Conservation (phyloP, 2,888 invertebrate genomes). For the Dendrolimus pini region DNA sequence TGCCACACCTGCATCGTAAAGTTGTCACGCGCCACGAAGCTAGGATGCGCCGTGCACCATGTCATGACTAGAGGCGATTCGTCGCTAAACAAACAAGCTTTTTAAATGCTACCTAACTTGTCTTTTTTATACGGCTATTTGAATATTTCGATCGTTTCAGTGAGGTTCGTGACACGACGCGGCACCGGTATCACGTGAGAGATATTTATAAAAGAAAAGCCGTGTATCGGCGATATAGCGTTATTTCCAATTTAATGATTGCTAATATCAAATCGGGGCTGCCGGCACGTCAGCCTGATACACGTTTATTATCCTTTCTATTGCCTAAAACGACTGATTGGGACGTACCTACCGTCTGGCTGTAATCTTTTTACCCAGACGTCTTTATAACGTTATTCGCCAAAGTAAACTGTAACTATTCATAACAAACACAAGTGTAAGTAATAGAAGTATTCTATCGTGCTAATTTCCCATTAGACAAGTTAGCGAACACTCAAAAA, state of each 20-base stretch:
- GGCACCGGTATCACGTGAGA: conserved; percentile 74
- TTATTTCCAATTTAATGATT: conserved; percentile 77
- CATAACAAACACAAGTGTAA: background rate
- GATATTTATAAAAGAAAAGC: conserved; percentile 75
- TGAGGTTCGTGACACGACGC: conserved; percentile 70
- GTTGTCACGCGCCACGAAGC: conserved; percentile 28
- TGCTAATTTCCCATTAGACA: conserved; percentile 35
- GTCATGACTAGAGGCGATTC: conserved; percentile 72
- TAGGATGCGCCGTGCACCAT: conserved; percentile 56
- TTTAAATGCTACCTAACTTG: conserved; percentile 77
- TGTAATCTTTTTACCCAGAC: background rate
- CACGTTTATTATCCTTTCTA: conserved; percentile 49
- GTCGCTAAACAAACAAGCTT: conserved; percentile 74
- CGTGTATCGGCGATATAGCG: conserved; percentile 70
- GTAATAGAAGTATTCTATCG: conserved; percentile 12
- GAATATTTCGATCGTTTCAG: conserved; percentile 73
- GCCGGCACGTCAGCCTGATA: conserved; percentile 57
- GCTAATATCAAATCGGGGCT: conserved; percentile 67
- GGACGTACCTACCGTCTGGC: background rate
- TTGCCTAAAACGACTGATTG: conserved; percentile 25
- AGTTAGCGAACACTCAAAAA: conserved; percentile 45
- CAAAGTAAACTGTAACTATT: background rate
- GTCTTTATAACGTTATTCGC: background rate
- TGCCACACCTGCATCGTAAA: conserved; percentile 24
- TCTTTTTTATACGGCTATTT: conserved; percentile 76